A percentile compares a stretch with the other conserved stretches of the same genome.
phyloP scores from a whole-genome alignment of 2,113 vertebrate genomes.

The Jacana jacana region DNA sequence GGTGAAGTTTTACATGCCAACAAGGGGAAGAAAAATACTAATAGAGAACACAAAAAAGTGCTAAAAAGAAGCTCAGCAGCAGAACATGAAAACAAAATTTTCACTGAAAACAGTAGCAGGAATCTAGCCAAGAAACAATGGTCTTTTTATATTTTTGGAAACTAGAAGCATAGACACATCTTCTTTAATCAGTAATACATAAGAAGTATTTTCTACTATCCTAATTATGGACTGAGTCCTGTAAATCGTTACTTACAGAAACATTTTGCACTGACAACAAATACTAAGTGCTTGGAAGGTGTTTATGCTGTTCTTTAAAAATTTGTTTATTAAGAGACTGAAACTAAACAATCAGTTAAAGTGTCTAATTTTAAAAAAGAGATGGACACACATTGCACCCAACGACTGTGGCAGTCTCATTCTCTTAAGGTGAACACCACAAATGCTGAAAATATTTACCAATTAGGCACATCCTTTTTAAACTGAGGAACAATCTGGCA shows the following conservation, averaged over 20 bases:
- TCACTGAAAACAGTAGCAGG: neutral
- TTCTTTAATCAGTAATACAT: neutral
- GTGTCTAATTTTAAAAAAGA: neutral
- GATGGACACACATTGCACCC: neutral
- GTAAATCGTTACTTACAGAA: neutral
- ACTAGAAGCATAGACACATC: neutral
- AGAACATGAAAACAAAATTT: neutral
- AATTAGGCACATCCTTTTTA: neutral
- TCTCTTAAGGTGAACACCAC: neutral
- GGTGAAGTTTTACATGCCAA: neutral
- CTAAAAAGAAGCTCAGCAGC: neutral
- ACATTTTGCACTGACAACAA: neutral
- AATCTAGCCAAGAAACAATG: neutral
- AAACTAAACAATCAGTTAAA: neutral
- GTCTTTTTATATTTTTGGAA: neutral
- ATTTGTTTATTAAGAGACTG: neutral
- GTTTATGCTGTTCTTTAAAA: neutral
- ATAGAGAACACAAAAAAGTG: neutral
- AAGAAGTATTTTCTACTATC: neutral
- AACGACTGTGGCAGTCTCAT: neutral
- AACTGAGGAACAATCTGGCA: neutral
- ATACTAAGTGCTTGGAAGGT: neutral
- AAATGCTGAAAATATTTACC: neutral
- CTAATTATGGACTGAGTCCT: neutral
- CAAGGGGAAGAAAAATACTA: neutral